Evolutionary conservation across 2,888 invertebrate species (phyloP), one percentile per base, ranked within the genome.

Genomic region (Lycophotia porphyrea): DNA sequence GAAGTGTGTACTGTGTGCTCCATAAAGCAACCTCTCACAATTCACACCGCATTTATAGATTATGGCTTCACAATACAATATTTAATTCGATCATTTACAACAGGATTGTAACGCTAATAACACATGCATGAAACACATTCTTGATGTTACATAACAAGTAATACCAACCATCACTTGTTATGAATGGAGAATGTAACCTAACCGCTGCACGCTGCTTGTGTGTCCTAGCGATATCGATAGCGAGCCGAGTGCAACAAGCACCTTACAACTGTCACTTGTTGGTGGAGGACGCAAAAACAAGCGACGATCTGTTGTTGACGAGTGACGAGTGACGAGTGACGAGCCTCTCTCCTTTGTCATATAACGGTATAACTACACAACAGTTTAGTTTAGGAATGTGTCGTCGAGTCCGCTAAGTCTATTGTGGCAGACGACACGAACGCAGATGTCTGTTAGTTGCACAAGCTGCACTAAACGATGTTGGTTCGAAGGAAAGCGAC

Each of bases 231-330:
- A 47, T n/a, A n/a, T n/a, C n/a, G 47, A 15, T 5, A 15, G 9
- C 15, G 42, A 24, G 11, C 55, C 27, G 27, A 31, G 55, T 58
- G 55, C 55, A 58, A 18, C 27, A 18, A 27, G 55, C 27, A 31
- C 55, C 55, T 58, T 27, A 52, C 80, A 36, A 39, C 21, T 67
- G 83, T 68, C 71, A 31, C 66, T 13, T 36, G 76, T 27, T 27
- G 44, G 55, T 15, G 60, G 34, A n/a, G 64, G 34, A 64, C 83
- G 49, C 78, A 81, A 81, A 83, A 81, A 83, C 83, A 65, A n/a
- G 11, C 64, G 65, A 44, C 42, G 58, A 27, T 77, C 70, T 60
- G 83, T 69, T 71, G 83, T 77, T 58, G 31, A 58, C 8, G 58
- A 60, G 60, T 47, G 47, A 36, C 63, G 63, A 71, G 27, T 55